Conservation (phyloP, 2,113 vertebrate genomes). For the Chloebia gouldiae region DNA sequence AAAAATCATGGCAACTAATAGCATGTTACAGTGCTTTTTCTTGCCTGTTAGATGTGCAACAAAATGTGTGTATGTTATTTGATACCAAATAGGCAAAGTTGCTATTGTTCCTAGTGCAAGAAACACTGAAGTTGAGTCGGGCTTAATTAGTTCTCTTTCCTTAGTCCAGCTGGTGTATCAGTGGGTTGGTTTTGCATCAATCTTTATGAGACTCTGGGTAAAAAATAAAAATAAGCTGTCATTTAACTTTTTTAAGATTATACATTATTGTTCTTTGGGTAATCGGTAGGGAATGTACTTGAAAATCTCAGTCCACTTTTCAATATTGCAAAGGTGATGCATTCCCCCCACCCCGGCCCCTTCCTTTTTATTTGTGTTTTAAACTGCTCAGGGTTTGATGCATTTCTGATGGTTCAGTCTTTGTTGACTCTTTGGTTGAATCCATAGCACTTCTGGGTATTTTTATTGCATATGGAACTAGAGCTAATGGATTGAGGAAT, state of each 20-base stretch:
- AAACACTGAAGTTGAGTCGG: neutral
- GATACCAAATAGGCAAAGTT: neutral
- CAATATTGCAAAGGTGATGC: neutral
- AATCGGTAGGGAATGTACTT: neutral
- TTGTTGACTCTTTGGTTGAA: neutral
- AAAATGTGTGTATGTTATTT: neutral
- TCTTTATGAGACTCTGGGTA: neutral
- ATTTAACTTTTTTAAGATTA: neutral
- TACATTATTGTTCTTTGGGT: neutral
- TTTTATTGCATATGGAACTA: neutral
- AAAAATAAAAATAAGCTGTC: neutral
- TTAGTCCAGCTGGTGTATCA: neutral
- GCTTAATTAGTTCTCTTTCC: neutral
- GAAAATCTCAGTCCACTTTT: neutral
- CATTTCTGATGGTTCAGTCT: neutral
- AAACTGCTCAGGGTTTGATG: neutral
- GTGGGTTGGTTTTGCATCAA: neutral
- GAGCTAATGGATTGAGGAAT: neutral
- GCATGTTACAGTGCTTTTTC: neutral
- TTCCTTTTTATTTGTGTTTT: neutral
- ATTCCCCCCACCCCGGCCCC: neutral
- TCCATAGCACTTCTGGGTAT: neutral
- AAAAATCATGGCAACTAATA: neutral
- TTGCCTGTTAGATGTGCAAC: neutral
- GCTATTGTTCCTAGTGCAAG: neutral